A percentile compares a stretch with the other conserved stretches of the same genome.
Evolutionary conservation across 1,140 invertebrate species (phyloP).

Genomic region (Pomacea maculata): DNA sequence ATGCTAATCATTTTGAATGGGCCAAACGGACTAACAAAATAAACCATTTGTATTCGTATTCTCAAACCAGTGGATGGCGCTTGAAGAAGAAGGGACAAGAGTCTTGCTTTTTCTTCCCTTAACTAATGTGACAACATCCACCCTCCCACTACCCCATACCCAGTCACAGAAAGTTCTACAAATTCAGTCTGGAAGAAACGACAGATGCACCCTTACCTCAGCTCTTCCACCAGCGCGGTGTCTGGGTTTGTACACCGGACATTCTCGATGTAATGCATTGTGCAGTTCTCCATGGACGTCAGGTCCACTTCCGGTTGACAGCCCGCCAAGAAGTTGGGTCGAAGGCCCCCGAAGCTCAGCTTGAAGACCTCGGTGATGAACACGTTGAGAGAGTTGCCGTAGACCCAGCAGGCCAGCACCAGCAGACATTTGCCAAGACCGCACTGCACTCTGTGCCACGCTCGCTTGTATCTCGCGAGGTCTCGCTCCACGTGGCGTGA

Average conservation of each 20-base stretch:
- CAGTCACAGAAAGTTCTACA: neutral
- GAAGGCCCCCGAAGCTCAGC: constrained; percentile 10
- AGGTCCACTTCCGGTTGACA: constrained; percentile 14
- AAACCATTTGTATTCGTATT: too few species aligned
- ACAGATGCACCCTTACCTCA: neutral
- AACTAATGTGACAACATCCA: neutral
- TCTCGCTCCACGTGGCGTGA: neutral
- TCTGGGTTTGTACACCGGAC: constrained; percentile 4
- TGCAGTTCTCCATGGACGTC: constrained; percentile 8
- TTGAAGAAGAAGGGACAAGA: too few species aligned
- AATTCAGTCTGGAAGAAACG: too few species aligned
- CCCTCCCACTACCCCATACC: neutral
- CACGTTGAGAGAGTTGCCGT: constrained; percentile 1
- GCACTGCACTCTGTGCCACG: neutral
- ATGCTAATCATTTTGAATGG: too few species aligned
- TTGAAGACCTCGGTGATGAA: constrained; percentile 13
- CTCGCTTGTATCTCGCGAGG: neutral
- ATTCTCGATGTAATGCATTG: constrained; percentile 4
- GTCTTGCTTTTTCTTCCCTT: too few species aligned
- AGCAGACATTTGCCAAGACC: neutral
- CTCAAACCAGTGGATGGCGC: too few species aligned
- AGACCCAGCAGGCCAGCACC: neutral
- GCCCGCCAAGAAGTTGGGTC: constrained; percentile 8
- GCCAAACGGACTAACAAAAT: too few species aligned
- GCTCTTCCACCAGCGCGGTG: neutral